Evolutionary conservation across 2,797 vertebrate genomes (phyloP).

Genomic region (Pangasius mekongensis): DNA sequence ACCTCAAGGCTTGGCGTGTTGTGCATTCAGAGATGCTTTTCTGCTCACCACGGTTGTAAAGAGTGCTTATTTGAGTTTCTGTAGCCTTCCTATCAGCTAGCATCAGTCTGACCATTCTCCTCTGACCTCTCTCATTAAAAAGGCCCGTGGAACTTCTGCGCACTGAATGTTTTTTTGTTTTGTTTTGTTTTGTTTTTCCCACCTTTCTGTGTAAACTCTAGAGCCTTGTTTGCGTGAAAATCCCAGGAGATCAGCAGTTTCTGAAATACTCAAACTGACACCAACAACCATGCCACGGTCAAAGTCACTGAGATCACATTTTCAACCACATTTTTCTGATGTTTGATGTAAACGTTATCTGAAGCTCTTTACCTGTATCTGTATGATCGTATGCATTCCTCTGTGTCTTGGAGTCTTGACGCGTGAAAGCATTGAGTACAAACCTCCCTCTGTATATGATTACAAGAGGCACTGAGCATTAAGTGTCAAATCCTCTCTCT

Average conservation of each 20-base stretch:
- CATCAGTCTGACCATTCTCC: not conserved
- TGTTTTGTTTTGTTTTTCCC: not conserved
- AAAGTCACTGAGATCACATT: not conserved
- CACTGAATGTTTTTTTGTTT: not conserved
- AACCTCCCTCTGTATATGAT: not conserved
- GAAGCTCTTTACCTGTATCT: not conserved
- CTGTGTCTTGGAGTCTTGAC: not conserved
- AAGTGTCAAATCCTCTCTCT: slow-evolving; percentile 25
- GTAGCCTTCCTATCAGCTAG: not conserved
- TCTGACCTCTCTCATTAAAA: too few relatives aligned
- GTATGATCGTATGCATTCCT: too few relatives aligned
- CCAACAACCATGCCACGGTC: not conserved
- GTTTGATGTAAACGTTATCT: not conserved
- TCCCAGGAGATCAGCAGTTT: not conserved
- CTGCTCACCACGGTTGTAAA: not conserved
- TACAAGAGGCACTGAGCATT: slow-evolving; percentile 4
- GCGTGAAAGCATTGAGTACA: not conserved
- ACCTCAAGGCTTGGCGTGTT: not conserved
- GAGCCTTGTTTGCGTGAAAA: not conserved
- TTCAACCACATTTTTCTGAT: not conserved
- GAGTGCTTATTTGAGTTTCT: not conserved
- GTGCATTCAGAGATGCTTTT: not conserved
- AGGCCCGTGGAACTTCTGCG: too few relatives aligned
- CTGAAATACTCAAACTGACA: not conserved
- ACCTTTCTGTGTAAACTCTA: not conserved